phyloP scores from a whole-genome alignment of 30 jellyfish, hydroid and myxozoan species.

The Aurelia sp. region DNA sequence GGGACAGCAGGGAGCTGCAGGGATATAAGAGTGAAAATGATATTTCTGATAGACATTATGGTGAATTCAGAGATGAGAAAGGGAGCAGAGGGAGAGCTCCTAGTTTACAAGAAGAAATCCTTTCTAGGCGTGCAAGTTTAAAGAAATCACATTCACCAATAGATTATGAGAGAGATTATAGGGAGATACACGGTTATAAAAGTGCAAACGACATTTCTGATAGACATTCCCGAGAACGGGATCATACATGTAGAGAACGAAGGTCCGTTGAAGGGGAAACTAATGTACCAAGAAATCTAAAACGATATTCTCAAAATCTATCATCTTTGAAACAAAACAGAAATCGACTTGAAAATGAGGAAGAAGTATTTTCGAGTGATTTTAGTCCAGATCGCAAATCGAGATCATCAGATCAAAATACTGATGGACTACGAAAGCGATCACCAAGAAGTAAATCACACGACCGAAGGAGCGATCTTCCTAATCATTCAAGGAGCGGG shows the following conservation, averaged over 20 bases:
- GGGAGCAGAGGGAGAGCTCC: too few relatives aligned
- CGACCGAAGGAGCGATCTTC: neutral
- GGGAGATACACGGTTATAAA: slow-evolving; percentile 1
- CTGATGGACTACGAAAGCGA: neutral
- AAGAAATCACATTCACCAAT: neutral
- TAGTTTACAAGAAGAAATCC: neutral
- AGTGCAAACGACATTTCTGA: neutral
- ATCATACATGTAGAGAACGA: neutral
- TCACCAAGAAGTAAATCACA: neutral
- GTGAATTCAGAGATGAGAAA: neutral
- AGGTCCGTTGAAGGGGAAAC: neutral
- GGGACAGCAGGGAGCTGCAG: neutral
- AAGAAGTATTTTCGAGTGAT: slow-evolving; percentile 13
- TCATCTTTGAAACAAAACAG: neutral
- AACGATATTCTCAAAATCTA: neutral
- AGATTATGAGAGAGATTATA: neutral
- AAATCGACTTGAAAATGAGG: neutral
- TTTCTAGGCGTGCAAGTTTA: neutral
- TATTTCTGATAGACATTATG: neutral
- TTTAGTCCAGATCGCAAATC: neutral
- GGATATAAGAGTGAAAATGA: slow-evolving; percentile 14
- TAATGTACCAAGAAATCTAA: neutral
- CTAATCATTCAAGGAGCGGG: neutral
- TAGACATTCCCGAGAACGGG: neutral
- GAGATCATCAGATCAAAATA: neutral